Percentiles rank a stretch among this genome's conserved stretches.
Evolutionary conservation across 2,888 invertebrate species (phyloP).

Genomic region (Choreutis nemorana): DNA sequence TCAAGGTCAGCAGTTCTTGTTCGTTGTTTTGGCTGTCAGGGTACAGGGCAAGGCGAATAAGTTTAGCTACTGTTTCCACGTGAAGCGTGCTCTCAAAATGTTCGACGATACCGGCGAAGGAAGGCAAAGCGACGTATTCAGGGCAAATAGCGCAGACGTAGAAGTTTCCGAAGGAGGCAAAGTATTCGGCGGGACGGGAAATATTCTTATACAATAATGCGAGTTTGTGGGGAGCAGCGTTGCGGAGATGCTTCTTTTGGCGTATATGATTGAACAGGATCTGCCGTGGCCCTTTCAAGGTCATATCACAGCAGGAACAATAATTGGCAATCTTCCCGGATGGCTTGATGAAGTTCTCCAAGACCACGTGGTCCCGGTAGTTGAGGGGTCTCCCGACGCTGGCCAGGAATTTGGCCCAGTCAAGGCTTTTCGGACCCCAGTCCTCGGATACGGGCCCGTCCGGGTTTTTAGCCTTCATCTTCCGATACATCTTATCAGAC

Average conservation of each 20-base stretch:
- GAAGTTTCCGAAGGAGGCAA: constrained; percentile 53
- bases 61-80: constrained; percentile 35
- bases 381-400: constrained; percentile 48
- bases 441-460: constrained; percentile 48
- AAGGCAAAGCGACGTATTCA: constrained; percentile 37
- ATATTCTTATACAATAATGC: constrained; percentile 43
- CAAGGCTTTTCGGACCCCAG: constrained; percentile 54
- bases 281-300: constrained; percentile 50
- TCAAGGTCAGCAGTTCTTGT: constrained; percentile 22
- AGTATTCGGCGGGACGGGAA: constrained; percentile 50
- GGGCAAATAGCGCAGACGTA: constrained; percentile 51
- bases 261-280: constrained; percentile 56
- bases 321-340: constrained; percentile 51
- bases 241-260: constrained; percentile 54
- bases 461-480: constrained; percentile 31
- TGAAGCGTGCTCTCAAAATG: constrained; percentile 47
- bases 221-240: constrained; percentile 50
- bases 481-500: constrained; percentile 44
- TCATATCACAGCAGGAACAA: constrained; percentile 55
- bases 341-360: constrained; percentile 54
- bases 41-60: constrained; percentile 36
- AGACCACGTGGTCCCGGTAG: constrained; percentile 45
- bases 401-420: constrained; percentile 54
- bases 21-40: constrained; percentile 26
- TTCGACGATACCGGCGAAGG: constrained; percentile 47